phyloP scores from a whole-genome alignment of 1,140 invertebrate genomes.

The Chrysoperla carnea region DNA sequence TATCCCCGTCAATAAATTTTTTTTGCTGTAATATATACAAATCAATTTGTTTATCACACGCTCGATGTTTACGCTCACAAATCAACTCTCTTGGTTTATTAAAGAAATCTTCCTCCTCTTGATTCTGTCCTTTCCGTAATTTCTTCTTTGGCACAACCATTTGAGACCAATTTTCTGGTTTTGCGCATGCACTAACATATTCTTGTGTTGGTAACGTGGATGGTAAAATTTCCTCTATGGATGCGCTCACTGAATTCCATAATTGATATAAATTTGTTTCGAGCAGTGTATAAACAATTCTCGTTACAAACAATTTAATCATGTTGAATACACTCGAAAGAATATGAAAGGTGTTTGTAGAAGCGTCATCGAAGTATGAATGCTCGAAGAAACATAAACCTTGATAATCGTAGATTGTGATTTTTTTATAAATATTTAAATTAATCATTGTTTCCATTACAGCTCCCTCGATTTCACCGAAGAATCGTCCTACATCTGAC shows the following conservation, averaged over 20 bases:
- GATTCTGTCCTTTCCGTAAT: constrained; percentile 15
- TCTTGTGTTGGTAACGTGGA: not conserved
- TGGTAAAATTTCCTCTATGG: not conserved
- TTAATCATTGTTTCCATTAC: constrained; percentile 62
- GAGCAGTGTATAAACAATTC: constrained; percentile 20
- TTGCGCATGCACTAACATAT: not conserved
- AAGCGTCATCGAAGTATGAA: too few species aligned
- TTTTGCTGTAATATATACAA: constrained; percentile 48
- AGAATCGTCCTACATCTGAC: constrained; percentile 61
- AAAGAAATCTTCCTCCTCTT: constrained; percentile 25
- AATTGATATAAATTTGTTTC: constrained; percentile 18
- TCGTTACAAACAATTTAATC: constrained; percentile 20
- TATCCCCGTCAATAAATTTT: constrained; percentile 20
- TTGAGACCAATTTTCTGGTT: too few species aligned
- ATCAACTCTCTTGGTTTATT: constrained; percentile 19
- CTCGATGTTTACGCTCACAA: constrained; percentile 20
- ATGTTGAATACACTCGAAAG: not conserved
- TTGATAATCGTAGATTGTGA: constrained; percentile 75
- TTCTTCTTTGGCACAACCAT: constrained; percentile 7
- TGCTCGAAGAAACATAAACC: constrained; percentile 39
- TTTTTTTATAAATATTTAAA: constrained; percentile 51
- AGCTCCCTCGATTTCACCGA: constrained; percentile 64
- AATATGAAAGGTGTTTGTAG: too few species aligned
- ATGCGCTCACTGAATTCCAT: constrained; percentile 5
- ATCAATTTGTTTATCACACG: constrained; percentile 45